Base-by-base conservation (phyloP, 1,140 invertebrate species). In the Rhyzopertha dominica region DNA sequence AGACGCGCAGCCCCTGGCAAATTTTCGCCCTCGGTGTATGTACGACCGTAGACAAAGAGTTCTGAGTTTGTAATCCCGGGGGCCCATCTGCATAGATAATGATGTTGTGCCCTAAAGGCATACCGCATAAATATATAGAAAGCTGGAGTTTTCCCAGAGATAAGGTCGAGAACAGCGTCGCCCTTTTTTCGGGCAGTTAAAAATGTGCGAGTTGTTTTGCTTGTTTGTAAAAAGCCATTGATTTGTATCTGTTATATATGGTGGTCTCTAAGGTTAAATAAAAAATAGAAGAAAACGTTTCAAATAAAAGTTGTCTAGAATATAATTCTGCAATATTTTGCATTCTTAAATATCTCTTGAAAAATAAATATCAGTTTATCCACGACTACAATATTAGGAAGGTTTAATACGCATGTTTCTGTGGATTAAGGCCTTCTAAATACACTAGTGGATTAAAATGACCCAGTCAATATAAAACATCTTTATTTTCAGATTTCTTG, bases 71-170 rank as follows among this genome's bases (percentile, higher is more conserved):
- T 44, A 49, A 46, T 59, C 56, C 56, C 56, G 56, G 47, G 54
- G 56, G 56, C 51, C 54, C 54, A 59, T 59, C 56, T 59, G 56
- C 56, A 59, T 59, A 56, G 56, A 59, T 59, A 59, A 59, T 59
- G 53, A 58, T 47, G 49, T 55, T 47, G 34, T 44, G 47, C 23
- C 18, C 19, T 37, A 46, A 41, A 26, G 26, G 43, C 46, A 29
- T 19, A 35, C 34, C 38, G 39, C 39, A 48, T 48, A 48, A 48
- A 48, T 48, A 42, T 37, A 25, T 17, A 48, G 41, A 22, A 13
- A 17, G 22, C 10, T 37, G 34, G 17, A 43, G 30, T 43, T 32
- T 46, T 39, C 25, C 10, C 16, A 35, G 45, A 47, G 40, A 47
- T 4, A 13, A 29, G 28, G 16, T 4, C 5, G 2, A 25, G 24